phyloP scores from a whole-genome alignment of 2,888 invertebrate genomes.

The Acanthopleura granulata region DNA sequence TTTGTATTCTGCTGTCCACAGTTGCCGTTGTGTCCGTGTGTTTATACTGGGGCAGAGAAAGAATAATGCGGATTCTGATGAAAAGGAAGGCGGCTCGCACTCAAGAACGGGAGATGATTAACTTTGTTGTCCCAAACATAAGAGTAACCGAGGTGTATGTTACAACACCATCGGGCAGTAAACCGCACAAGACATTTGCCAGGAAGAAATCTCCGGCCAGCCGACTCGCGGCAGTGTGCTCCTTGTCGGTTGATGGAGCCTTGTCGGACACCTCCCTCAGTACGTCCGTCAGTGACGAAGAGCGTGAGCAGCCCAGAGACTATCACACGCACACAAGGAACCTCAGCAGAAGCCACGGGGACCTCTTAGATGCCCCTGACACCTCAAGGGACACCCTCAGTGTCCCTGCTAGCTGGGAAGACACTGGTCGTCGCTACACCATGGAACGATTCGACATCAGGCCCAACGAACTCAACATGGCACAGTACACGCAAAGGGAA shows the following conservation, averaged over 20 bases:
- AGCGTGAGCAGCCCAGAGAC: background rate
- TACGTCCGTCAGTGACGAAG: background rate
- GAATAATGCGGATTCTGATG: background rate
- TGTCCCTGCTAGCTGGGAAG: background rate
- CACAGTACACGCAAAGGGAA: background rate
- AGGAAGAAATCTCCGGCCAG: background rate
- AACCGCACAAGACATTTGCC: background rate
- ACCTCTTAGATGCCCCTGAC: background rate
- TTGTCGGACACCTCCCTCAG: background rate
- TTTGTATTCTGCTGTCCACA: too few species aligned
- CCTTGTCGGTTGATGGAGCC: background rate
- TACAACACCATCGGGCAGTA: background rate
- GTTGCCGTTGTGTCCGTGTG: background rate
- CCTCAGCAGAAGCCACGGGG: background rate
- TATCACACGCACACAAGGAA: too few species aligned
- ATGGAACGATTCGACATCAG: constrained; percentile 14
- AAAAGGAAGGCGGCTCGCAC: background rate
- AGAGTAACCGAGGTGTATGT: background rate
- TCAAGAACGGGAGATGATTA: background rate
- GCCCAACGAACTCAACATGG: background rate
- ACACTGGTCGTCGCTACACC: background rate
- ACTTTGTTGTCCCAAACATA: background rate
- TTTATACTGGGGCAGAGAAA: background rate
- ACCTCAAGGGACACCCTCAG: background rate
- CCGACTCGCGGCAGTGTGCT: background rate